phyloP scores from a whole-genome alignment of 2,888 invertebrate species.

The Tinea trinotella region DNA sequence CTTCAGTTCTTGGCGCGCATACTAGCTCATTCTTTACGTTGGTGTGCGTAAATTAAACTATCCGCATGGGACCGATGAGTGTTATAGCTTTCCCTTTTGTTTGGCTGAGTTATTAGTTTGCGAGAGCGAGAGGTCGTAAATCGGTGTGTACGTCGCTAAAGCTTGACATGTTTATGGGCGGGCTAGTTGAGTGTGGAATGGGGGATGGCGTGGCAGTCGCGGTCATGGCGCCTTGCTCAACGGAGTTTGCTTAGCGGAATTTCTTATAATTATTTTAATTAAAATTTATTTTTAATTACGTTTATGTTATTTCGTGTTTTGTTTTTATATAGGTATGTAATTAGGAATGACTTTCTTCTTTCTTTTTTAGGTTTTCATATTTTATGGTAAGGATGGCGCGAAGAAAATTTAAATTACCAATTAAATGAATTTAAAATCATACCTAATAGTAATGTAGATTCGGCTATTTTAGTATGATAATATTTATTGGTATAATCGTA shows the following conservation, averaged over 20 bases:
- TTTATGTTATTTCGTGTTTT: constrained; percentile 11
- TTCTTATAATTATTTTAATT: constrained; percentile 17
- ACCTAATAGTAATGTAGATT: too few relatives aligned
- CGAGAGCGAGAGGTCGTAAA: constrained; percentile 72
- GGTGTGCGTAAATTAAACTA: constrained; percentile 71
- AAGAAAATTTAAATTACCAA: too few relatives aligned
- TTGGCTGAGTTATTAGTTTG: constrained; percentile 63
- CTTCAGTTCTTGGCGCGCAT: constrained; percentile 42
- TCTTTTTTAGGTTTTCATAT: background rate
- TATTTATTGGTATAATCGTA: too few relatives aligned
- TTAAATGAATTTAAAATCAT: too few relatives aligned
- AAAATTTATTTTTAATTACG: constrained; percentile 19
- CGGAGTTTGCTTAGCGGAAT: constrained; percentile 19
- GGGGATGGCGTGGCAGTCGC: constrained; percentile 57
- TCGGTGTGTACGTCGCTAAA: constrained; percentile 54
- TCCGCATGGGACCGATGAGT: constrained; percentile 69
- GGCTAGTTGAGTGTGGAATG: constrained; percentile 49
- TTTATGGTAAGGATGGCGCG: background rate
- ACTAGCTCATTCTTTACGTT: constrained; percentile 60
- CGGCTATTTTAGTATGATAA: too few relatives aligned
- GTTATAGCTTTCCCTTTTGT: constrained; percentile 73
- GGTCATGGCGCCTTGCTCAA: constrained; percentile 55
- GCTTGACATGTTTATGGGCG: constrained; percentile 72
- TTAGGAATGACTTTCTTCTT: background rate
- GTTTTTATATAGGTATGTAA: background rate